Evolutionary conservation across 2,888 invertebrate species (phyloP).

Genomic region (Acrobasis repandana): DNA sequence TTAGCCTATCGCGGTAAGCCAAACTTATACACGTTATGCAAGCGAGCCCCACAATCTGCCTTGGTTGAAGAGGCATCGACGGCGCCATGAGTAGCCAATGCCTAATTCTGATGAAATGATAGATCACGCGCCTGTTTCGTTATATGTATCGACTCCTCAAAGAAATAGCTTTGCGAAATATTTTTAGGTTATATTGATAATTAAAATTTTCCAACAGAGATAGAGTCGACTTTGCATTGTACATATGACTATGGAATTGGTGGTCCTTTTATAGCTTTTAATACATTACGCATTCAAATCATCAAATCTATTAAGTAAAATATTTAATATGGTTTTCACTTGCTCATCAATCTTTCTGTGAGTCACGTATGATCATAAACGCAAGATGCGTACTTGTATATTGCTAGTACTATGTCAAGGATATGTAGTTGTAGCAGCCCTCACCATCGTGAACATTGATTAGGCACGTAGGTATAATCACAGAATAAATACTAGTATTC

Average conservation of each 20-base stretch:
- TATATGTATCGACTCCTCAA: background rate
- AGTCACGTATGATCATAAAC: slow-evolving; percentile 7
- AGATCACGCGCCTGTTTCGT: background rate
- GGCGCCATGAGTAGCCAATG: slow-evolving; percentile 14
- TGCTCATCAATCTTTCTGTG: slow-evolving; percentile 6
- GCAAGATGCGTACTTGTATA: slow-evolving; percentile 6
- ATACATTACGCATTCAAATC: too few species aligned
- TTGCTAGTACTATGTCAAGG: slow-evolving; percentile 17
- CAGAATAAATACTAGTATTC: too few species aligned
- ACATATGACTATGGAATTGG: too few species aligned
- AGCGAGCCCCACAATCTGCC: slow-evolving; percentile 32
- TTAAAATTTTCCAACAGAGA: too few species aligned
- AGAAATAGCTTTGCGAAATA: background rate
- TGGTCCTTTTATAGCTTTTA: too few species aligned
- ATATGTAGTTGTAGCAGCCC: background rate
- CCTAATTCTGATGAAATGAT: slow-evolving; percentile 8
- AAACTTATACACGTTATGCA: slow-evolving; percentile 47
- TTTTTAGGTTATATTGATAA: background rate
- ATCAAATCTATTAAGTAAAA: too few species aligned
- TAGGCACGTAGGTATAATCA: slow-evolving; percentile 10
- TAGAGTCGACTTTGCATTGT: too few species aligned
- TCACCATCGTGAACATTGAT: slow-evolving; percentile 5
- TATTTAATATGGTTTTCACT: background rate
- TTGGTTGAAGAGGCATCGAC: slow-evolving; percentile 14
- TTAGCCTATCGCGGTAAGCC: slow-evolving; percentile 66